Percentiles rank a stretch among this genome's conserved stretches.
phyloP scores from a whole-genome alignment of 2,888 invertebrate species.

The Drymonia ruficornis region DNA sequence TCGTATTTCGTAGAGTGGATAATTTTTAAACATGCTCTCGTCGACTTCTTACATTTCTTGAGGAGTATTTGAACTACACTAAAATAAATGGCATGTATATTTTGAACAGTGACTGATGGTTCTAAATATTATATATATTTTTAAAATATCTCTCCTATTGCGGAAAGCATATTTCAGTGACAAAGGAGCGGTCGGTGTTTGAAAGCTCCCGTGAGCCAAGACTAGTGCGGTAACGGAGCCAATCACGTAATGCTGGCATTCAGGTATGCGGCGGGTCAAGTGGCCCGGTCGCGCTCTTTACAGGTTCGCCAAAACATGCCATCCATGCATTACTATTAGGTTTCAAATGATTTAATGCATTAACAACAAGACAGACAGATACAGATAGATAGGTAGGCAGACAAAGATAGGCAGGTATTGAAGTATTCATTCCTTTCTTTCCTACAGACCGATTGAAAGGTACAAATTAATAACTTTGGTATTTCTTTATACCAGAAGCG shows the following conservation, averaged over 20 bases:
- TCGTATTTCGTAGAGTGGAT: no score
- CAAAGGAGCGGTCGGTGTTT: constrained; percentile 34
- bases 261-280: constrained; percentile 43
- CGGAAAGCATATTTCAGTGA: constrained; percentile 30
- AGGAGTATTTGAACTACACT: no score
- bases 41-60: no score
- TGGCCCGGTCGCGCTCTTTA: constrained; percentile 25
- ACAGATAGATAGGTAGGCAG: no score
- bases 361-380: no score
- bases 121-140: background rate
- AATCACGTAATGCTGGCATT: constrained; percentile 38
- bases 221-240: constrained; percentile 37
- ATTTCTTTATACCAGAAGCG: no score
- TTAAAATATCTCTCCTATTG: background rate
- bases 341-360: no score
- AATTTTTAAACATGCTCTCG: no score
- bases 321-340: constrained; percentile 45
- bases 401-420: no score
- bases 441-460: constrained; percentile 16
- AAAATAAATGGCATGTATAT: no score
- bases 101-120: background rate
- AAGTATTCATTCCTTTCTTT: no score
- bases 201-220: constrained; percentile 29
- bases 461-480: no score
- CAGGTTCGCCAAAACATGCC: constrained; percentile 41